Evolutionary conservation across 1,140 invertebrate species (phyloP), one percentile per base, ranked within the genome.

Genomic region (Branchinecta lindahli): DNA sequence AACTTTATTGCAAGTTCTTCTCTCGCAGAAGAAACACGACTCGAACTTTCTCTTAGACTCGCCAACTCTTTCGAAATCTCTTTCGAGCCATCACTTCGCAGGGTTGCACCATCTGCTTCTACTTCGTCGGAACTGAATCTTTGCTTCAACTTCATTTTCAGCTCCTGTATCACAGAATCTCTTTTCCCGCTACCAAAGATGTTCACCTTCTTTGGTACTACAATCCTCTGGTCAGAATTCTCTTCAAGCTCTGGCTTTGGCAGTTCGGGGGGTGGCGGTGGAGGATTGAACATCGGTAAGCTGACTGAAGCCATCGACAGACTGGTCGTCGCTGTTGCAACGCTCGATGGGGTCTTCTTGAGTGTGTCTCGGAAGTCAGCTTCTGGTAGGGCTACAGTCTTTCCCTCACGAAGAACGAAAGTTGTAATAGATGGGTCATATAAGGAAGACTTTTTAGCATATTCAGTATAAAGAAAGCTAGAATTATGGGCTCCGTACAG

Each of bases 151-250:
- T 76, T 77, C 2, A 73, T 61, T 67, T 77, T 77, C 44, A 77
- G 46, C 72, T 77, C 76, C 1, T 73, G 74, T 46, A 77, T 76
- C 75, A 77, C 75, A 46, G 75, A 72, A 46, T 77, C 76, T 45
- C 71, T 71, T 45, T 66, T 52, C 0, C 47, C 21, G 8, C 68
- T 71, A 8, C 52, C 71, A 12, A 69, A 66, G 3, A 61, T 68
- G 8, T 52, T 10, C 3, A 67, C 15, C 18, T 61, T 61, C 18
- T 20, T 61, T 20, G 12, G 12, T 15, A 20, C 12, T 15, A 61
- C 2, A 15, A 12, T 20, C 12, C 6, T 20, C 12, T 20, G 18
- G 18, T 20, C 18, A 20, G 12, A 15, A 15, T 12, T 20, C 1
- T 20, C 18, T 1, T 15, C 52, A 61, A 15, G 12, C 52, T 61